Evolutionary conservation across 2,888 invertebrate genomes (phyloP).

Genomic region (Endotricha flammealis): DNA sequence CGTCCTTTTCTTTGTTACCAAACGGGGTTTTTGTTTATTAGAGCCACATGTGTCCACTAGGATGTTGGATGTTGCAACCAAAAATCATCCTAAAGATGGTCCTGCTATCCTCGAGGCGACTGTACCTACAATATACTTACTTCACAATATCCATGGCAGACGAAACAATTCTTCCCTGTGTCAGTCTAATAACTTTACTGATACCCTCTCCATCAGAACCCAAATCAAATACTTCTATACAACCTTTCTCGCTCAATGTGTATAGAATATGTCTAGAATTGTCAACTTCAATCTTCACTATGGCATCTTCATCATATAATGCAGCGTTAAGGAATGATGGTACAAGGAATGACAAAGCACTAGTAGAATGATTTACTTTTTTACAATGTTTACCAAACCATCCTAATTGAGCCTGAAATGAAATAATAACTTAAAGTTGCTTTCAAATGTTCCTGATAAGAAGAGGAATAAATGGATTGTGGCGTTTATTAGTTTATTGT

Average conservation of each 20-base stretch:
- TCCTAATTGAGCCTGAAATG: constrained; percentile 86
- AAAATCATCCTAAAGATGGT: too few species aligned
- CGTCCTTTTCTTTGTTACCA: too few species aligned
- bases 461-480: constrained; percentile 15
- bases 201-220: constrained; percentile 87
- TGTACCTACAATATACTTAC: constrained; percentile 74
- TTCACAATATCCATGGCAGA: constrained; percentile 89
- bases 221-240: constrained; percentile 93
- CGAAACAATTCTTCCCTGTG: constrained; percentile 85
- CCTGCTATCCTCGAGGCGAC: too few species aligned
- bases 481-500: too few species aligned
- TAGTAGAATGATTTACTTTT: constrained; percentile 96
- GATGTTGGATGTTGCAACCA: too few species aligned
- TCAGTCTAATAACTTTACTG: constrained; percentile 83
- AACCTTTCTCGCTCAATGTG: constrained; percentile 92
- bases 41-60: too few species aligned
- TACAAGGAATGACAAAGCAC: constrained; percentile 90
- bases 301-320: constrained; percentile 92
- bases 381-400: constrained; percentile 98
- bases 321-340: constrained; percentile 93
- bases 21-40: too few species aligned
- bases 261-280: constrained; percentile 93
- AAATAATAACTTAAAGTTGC: constrained; percentile 11
- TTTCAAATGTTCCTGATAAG: not conserved
- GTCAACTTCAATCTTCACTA: constrained; percentile 93